Base-by-base conservation (phyloP, 2,113 vertebrate species). In the Penelope pileata region DNA sequence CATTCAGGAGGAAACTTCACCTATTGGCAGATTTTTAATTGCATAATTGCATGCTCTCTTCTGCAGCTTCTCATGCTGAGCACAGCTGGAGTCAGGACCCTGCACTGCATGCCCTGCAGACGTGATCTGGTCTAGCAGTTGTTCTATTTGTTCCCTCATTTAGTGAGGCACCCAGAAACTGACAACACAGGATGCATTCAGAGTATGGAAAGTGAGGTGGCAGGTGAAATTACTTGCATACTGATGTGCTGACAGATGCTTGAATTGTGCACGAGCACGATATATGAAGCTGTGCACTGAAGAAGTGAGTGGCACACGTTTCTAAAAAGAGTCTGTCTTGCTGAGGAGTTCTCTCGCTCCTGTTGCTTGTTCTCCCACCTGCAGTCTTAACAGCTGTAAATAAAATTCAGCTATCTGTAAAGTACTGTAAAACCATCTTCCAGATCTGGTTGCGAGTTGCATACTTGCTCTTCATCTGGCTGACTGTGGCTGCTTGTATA, bases 261-360 rank as follows among this genome's bases (percentile, higher is more conserved):
- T 84, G 76, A 91, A 63, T 50, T 92, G 56, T 73, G 53, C 36
- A 36, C 40, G 78, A 92, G 74, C 66, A 50, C 51, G 60, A 45
- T 53, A 22, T 21, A 58, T 18, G 47, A 95, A 86, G 27, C 42
- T 74, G 40, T 63, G 51, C 47, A 63, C 76, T 6, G 19, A 54
- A 85, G 43, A 50, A 92, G 90, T 1, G 5, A 74, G 77, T 29
- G 83, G 45, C 0, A 4, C 7, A 10, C 8, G 2, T 53, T 75
- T 85, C 54, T 94, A 73, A 84, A 63, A 14, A 81, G 43, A 54
- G 12, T 53, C 34, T 80, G 79, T 15, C 18, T 91, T 85, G 40
- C 32, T 78, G 23, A 80, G 12, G 66, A 50, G 19, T 66, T 96
- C 74, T 96, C 80, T 95, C 66, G 45, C 50, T 95, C 58, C 63